Conservation (phyloP, 1,140 invertebrate species). For the Grapholita molesta region DNA sequence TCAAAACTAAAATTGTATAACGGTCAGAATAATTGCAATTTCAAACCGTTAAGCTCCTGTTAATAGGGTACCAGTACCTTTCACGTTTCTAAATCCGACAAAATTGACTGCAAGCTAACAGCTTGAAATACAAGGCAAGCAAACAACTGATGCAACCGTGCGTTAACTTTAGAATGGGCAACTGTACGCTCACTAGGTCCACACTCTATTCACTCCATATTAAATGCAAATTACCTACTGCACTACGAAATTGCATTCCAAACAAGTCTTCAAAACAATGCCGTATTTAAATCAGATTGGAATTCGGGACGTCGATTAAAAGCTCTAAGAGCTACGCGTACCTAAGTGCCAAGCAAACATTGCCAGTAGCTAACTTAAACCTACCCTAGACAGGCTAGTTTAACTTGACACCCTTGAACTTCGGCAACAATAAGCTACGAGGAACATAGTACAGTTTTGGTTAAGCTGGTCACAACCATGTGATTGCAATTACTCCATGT, state of each 20-base stretch:
- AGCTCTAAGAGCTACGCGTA: conserved; percentile 61
- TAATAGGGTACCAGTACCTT: no score
- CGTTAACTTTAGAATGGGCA: conserved; percentile 1
- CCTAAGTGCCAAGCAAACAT: conserved; percentile 71
- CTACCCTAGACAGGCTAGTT: conserved; percentile 44
- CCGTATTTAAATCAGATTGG: conserved; percentile 72
- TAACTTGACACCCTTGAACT: conserved; percentile 26
- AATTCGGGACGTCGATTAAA: conserved; percentile 74
- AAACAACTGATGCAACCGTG: background rate
- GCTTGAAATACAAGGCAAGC: background rate
- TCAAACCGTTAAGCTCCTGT: no score
- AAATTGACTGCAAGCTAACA: background rate
- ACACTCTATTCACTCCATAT: conserved; percentile 50
- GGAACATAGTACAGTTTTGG: conserved; percentile 31
- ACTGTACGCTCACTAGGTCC: background rate
- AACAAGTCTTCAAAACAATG: conserved; percentile 66
- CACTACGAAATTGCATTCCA: conserved; percentile 38
- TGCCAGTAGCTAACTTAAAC: conserved; percentile 58
- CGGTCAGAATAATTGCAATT: no score
- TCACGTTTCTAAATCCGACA: background rate
- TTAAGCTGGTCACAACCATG: conserved; percentile 50
- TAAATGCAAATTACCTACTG: conserved; percentile 39
- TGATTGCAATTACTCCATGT: conserved; percentile 74
- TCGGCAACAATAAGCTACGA: background rate
- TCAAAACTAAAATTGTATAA: no score